Evolutionary conservation across 2,797 vertebrate genomes (phyloP).

Genomic region (Alcedo quadribrachys): DNA sequence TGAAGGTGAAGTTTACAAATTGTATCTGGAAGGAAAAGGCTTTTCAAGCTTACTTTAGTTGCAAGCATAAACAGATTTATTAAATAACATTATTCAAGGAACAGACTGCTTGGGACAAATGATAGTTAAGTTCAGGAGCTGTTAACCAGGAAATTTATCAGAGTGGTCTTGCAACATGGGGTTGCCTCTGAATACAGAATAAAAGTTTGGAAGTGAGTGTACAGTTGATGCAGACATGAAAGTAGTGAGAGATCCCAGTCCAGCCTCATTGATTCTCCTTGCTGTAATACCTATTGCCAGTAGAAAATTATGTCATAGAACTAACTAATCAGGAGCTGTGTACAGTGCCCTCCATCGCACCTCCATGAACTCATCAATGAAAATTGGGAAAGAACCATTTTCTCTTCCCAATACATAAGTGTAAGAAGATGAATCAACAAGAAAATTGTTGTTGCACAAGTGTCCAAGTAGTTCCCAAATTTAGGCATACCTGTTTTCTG

Average conservation of each 20-base stretch:
- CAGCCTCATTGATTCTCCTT: not conserved
- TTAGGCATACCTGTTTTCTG: not conserved
- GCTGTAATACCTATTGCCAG: not conserved
- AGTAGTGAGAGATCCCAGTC: not conserved
- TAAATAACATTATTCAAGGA: not conserved
- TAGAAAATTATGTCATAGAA: not conserved
- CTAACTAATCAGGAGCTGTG: not conserved
- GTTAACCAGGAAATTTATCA: not conserved
- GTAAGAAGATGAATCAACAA: not conserved
- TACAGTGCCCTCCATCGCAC: not conserved
- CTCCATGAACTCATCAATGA: not conserved
- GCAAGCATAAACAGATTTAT: not conserved
- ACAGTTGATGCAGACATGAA: not conserved
- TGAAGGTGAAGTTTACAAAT: not conserved
- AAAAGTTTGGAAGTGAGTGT: not conserved
- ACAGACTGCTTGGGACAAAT: not conserved
- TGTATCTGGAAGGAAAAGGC: not conserved
- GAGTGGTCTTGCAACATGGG: not conserved
- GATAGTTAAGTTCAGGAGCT: constrained; percentile 3
- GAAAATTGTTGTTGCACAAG: not conserved
- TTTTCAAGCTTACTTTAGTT: constrained; percentile 9
- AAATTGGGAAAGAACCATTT: not conserved
- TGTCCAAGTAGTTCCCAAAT: not conserved
- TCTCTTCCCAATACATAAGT: not conserved
- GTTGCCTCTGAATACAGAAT: not conserved